Conservation (phyloP, 2,797 vertebrate species). For the Characodon lateralis region DNA sequence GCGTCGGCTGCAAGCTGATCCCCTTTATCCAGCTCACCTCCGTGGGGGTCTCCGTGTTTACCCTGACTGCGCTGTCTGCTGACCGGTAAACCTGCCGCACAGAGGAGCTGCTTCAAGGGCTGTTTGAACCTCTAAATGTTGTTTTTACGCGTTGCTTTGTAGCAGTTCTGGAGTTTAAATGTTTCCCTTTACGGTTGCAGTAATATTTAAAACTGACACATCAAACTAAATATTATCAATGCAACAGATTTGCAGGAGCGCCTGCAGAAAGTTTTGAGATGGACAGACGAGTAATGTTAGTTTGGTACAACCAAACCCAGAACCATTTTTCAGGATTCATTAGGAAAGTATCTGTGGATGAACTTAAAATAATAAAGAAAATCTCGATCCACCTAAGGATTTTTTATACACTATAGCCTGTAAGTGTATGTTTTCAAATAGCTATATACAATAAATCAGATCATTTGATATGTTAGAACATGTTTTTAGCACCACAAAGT, state of each 20-base stretch:
- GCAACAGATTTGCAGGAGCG: background rate
- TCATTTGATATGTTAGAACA: background rate
- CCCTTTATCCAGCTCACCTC: conserved; percentile 96
- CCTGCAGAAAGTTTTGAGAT: background rate
- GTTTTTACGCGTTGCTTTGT: background rate
- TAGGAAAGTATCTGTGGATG: background rate
- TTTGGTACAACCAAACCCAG: background rate
- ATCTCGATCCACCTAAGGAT: background rate
- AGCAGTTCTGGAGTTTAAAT: background rate
- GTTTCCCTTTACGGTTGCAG: background rate
- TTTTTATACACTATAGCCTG: too few relatives aligned
- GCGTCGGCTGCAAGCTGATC: conserved; percentile 94
- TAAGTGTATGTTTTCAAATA: too few relatives aligned
- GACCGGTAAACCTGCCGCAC: conserved; percentile 85
- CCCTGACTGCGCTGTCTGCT: conserved; percentile 92
- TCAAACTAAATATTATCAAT: background rate
- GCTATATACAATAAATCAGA: background rate
- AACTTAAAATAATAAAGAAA: background rate
- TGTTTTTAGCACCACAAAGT: background rate
- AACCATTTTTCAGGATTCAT: background rate
- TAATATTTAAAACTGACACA: background rate
- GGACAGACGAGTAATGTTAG: background rate
- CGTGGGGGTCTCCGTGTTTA: conserved; percentile 96
- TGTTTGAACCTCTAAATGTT: background rate
- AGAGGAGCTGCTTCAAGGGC: background rate